Evolutionary conservation across 2,113 vertebrate species (phyloP), one percentile per base, ranked within the genome.

Genomic region (Grus americana): DNA sequence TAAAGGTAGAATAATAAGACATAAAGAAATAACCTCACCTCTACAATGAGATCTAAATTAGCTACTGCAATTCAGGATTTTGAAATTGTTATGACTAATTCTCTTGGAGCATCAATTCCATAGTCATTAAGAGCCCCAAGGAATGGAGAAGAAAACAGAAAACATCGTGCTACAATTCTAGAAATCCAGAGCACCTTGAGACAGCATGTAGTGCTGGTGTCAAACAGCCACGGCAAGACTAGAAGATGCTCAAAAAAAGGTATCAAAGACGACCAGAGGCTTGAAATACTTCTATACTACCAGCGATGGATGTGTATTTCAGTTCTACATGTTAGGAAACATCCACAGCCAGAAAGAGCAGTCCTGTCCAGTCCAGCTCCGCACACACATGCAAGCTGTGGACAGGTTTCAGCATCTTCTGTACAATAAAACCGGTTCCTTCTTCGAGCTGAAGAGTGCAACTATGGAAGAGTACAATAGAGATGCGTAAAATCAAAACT

Each of bases 11-110:
- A 42, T 38, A 93, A 54, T 59, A 86, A 88, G 24, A 79, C 66
- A 87, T 0, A 61, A 27, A 93, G 79, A 93, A 91, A 93, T 61
- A 89, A 95, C 71, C 75, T 88, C 75, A 85, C 88, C 79, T 93
- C 50, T 65, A 93, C 66, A 91, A 44, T 4, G 15, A 10, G 10
- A 87, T 67, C 73, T 67, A 91, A 67, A 91, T 94, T 79, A 95
- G 90, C 84, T 81, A 63, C 36, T 49, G 57, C 61, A 72, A 52
- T 84, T 82, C 5, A 3, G 57, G 36, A 90, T 75, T 96, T 72
- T 68, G 34, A 84, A 92, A 85, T 15, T 54, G 44, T 68, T 79
- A 81, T 23, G 66, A 85, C 62, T 72, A 91, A 90, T 92, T 91
- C 44, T 68, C 78, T 72, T 10, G 24, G 12, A 91, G 49, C 68